Evolutionary conservation across 2,888 invertebrate genomes (phyloP).

Genomic region (Diarsia brunnea): DNA sequence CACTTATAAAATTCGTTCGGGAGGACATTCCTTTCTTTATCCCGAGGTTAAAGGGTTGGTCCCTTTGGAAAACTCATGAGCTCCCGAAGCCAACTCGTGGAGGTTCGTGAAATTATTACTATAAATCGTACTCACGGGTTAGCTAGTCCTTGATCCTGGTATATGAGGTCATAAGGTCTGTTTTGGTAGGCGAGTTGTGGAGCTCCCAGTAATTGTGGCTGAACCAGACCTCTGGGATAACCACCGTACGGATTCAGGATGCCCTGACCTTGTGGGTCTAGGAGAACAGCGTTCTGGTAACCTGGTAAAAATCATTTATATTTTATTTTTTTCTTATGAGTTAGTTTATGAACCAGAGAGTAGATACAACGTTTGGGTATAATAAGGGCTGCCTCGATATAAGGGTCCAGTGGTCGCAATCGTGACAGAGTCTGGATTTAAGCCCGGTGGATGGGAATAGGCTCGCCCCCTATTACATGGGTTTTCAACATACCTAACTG

Average conservation of each 20-base stretch:
- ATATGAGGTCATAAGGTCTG: conserved; percentile 78
- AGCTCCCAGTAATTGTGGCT: conserved; percentile 72
- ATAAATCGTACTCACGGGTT: conserved; percentile 76
- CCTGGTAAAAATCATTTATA: conserved; percentile 67
- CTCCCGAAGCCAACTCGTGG: not conserved
- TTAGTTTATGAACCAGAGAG: not conserved
- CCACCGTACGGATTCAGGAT: conserved; percentile 73
- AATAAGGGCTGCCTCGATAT: not conserved
- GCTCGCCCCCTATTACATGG: too few species aligned
- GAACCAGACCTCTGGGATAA: conserved; percentile 70
- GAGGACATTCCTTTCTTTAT: too few species aligned
- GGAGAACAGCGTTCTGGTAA: conserved; percentile 81
- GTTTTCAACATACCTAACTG: too few species aligned
- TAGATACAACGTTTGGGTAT: not conserved
- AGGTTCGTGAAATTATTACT: not conserved
- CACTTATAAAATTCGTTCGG: too few species aligned
- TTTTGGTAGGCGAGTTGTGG: conserved; percentile 68
- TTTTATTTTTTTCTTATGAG: not conserved
- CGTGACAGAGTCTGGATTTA: too few species aligned
- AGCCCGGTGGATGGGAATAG: too few species aligned
- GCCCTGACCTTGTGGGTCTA: conserved; percentile 80
- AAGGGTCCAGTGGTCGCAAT: too few species aligned
- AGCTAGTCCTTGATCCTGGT: conserved; percentile 75
- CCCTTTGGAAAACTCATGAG: not conserved
- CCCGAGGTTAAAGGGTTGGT: too few species aligned